Base-by-base conservation (phyloP, 1,140 invertebrate species). In the Halyomorpha halys region DNA sequence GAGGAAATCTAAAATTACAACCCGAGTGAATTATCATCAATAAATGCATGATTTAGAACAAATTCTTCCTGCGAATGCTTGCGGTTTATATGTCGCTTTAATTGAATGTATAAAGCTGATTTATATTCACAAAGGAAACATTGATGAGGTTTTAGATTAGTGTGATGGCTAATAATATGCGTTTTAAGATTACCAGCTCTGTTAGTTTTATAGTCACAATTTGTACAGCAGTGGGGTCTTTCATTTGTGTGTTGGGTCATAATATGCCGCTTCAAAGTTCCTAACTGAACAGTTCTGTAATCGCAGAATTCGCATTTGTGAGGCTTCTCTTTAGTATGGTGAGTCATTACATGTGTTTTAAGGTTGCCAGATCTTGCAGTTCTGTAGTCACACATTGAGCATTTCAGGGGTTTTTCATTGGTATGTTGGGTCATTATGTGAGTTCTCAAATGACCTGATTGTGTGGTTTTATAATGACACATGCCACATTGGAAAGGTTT, bases 341-440 rank as follows among this genome's bases (percentile, higher is more conserved):
- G 44, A 21, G 15, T 65, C 27, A 65, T 62, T 23, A 44, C 30
- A 16, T 65, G 56, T 18, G 18, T 61, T 59, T 60, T 65, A 11
- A 53, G 30, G 27, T 65, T 49, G 14, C 63, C 13, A 27, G 16
- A 39, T 61, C 27, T 9, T 21, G 25, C 23, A 23, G 54, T 59
- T 16, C 23, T 25, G 16, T 59, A 59, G 21, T 59, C 27, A 16
- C 54, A 59, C 19, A 21, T 5, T 11, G 21, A n/a, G 23, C 54
- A 59, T 30, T 27, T 59, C 15, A 25, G 16, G 8, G 54, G 54
- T 59, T 59, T 59, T 21, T 59, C 54, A 23, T 59, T 59, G 3
- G 21, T 59, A 27, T 59, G 54, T 30, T 21, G 18, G 15, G 54
- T 21, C 21, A 30, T 59, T 21, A 59, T 59, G 15, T 59, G 54